Conservation (phyloP, 2,113 vertebrate species). For the Bubo scandiacus region DNA sequence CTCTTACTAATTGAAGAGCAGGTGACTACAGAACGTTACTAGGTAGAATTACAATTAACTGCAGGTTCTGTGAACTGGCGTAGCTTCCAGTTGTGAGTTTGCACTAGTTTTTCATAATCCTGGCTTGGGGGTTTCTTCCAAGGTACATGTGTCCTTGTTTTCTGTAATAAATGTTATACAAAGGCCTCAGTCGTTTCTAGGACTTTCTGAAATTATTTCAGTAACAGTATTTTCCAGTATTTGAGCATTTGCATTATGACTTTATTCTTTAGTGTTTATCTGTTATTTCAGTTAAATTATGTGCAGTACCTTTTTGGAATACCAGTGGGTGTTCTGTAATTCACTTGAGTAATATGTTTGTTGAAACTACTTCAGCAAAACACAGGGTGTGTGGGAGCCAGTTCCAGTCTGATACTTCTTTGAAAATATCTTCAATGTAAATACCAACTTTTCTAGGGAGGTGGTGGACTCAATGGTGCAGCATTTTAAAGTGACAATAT, state of each 20-base stretch:
- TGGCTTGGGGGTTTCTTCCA: background rate
- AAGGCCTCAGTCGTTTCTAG: background rate
- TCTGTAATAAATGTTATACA: background rate
- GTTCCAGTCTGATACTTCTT: background rate
- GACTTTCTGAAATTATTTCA: background rate
- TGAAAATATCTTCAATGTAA: background rate
- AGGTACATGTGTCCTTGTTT: background rate
- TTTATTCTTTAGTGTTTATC: background rate
- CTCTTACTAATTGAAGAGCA: background rate
- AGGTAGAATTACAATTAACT: background rate
- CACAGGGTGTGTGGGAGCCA: background rate
- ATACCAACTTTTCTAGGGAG: conserved; percentile 80
- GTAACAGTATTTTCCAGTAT: background rate
- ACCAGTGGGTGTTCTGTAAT: background rate
- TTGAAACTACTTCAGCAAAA: conserved; percentile 25
- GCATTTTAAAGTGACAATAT: conserved; percentile 98
- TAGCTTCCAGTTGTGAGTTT: background rate
- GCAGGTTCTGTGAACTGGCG: background rate
- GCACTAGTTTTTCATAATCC: background rate
- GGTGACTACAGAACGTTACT: background rate
- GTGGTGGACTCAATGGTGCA: conserved; percentile 99
- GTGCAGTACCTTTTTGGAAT: background rate
- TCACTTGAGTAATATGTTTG: background rate
- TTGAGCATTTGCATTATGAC: background rate
- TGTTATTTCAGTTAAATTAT: background rate